Evolutionary conservation across 2,888 invertebrate species (phyloP).

Genomic region (Coelopa pilipes): DNA sequence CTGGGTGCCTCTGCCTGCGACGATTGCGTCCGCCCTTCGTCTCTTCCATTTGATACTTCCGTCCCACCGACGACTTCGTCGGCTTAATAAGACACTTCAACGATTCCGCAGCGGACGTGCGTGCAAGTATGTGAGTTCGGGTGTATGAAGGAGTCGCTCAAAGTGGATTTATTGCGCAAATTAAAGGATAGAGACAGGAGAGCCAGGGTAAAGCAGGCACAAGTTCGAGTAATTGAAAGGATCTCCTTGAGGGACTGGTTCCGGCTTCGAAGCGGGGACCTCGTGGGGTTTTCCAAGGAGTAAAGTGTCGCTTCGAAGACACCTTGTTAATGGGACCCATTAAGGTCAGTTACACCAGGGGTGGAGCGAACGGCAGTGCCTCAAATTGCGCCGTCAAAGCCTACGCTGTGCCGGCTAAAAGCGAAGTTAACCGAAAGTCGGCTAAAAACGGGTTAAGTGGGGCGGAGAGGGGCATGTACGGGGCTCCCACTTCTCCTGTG

Average conservation of each 20-base stretch:
- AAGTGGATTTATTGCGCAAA: constrained; percentile 20
- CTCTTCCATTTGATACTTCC: background rate
- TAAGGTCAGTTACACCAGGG: too few relatives aligned
- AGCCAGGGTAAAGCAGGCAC: too few relatives aligned
- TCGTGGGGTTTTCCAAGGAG: background rate
- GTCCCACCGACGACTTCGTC: background rate
- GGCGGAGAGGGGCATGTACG: too few relatives aligned
- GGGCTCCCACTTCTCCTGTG: too few relatives aligned
- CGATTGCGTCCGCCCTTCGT: too few relatives aligned
- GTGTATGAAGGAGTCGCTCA: constrained; percentile 22
- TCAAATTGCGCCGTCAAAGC: too few relatives aligned
- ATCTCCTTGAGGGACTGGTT: background rate
- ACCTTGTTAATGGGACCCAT: too few relatives aligned
- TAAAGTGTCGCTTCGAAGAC: background rate
- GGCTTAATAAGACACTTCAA: constrained; percentile 24
- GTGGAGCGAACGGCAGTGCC: too few relatives aligned
- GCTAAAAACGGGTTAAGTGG: too few relatives aligned
- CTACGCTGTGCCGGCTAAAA: too few relatives aligned
- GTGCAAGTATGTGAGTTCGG: background rate
- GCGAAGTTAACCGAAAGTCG: too few relatives aligned
- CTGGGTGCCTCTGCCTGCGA: background rate
- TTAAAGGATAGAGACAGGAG: constrained; percentile 1
- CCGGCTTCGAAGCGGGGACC: background rate
- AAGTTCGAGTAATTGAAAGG: background rate
- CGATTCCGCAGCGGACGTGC: constrained; percentile 1